These are phyloP conservation scores for Pagrus major DNA, from an alignment of 2,113 vertebrate genomes.

Conservation along the genomic window DNA sequence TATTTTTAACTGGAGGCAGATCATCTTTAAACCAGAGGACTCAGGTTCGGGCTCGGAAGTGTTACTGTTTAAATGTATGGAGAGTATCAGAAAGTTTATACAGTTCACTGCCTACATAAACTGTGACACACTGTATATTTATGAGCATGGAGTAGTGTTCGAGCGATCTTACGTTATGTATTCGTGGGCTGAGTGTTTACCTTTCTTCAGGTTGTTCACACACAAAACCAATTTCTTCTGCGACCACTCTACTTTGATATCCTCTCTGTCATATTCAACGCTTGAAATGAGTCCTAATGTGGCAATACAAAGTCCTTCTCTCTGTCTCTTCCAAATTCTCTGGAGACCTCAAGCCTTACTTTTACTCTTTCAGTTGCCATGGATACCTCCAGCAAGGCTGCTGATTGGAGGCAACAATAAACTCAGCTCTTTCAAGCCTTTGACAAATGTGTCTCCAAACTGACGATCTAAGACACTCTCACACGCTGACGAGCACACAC, in stretches of 20 bases:
- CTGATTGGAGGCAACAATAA: conserved; percentile 76
- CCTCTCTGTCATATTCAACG: conserved; percentile 62
- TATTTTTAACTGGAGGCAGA: not conserved
- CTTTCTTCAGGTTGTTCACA: conserved; percentile 36
- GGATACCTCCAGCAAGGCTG: conserved; percentile 75
- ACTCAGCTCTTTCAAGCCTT: conserved; percentile 70
- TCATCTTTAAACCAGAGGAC: conserved; percentile 11
- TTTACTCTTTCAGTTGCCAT: conserved; percentile 83
- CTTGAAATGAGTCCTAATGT: conserved; percentile 64
- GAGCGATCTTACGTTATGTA: conserved; percentile 29
- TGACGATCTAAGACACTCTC: conserved; percentile 44
- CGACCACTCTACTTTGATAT: conserved; percentile 56
- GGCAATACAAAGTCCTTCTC: conserved; percentile 69
- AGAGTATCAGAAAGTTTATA: not conserved
- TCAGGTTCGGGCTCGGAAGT: conserved; percentile 29
- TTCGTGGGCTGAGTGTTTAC: conserved; percentile 37
- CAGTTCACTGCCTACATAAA: conserved; percentile 37
- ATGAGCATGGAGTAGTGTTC: conserved; percentile 32
- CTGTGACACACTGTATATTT: conserved; percentile 27
- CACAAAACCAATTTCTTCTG: conserved; percentile 20
- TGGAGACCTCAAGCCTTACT: conserved; percentile 76
- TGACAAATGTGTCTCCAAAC: conserved; percentile 68
- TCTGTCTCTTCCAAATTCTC: conserved; percentile 76
- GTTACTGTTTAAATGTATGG: conserved; percentile 22
- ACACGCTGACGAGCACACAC: conserved; percentile 25